Evolutionary conservation across 2,797 vertebrate species (phyloP).

Genomic region (Cephalopachus bancanus): DNA sequence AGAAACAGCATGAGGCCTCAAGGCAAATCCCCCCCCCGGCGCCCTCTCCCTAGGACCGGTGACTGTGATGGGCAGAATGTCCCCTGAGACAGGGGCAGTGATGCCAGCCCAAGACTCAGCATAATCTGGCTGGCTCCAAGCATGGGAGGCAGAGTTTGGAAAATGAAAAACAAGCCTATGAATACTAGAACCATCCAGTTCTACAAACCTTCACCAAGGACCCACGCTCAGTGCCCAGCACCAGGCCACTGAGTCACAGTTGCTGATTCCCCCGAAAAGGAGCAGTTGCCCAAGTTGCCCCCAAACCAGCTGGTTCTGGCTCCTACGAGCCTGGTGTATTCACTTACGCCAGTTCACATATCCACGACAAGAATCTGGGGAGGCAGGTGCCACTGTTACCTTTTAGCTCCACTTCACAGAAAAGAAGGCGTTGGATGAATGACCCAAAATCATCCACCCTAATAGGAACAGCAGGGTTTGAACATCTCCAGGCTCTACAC

Average conservation of each 20-base stretch:
- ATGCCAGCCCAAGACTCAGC: background rate
- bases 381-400: background rate
- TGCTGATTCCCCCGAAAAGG: background rate
- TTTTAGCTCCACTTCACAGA: background rate
- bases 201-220: background rate
- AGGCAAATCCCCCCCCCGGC: background rate
- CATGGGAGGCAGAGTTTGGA: background rate
- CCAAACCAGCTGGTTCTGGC: no score
- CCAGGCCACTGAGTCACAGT: background rate
- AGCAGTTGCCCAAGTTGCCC: background rate
- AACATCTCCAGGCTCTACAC: background rate
- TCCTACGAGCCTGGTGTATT: no score
- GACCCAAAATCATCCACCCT: background rate
- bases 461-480: background rate
- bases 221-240: rapidly evolving
- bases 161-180: background rate
- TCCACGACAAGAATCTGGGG: background rate
- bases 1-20: conserved; percentile 15
- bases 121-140: background rate
- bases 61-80: background rate
- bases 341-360: background rate
- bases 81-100: background rate
- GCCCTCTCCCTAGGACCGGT: background rate
- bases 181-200: background rate
- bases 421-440: background rate